phyloP scores from a whole-genome alignment of 92 coral and sea anemone genomes.

The Metridium senile region DNA sequence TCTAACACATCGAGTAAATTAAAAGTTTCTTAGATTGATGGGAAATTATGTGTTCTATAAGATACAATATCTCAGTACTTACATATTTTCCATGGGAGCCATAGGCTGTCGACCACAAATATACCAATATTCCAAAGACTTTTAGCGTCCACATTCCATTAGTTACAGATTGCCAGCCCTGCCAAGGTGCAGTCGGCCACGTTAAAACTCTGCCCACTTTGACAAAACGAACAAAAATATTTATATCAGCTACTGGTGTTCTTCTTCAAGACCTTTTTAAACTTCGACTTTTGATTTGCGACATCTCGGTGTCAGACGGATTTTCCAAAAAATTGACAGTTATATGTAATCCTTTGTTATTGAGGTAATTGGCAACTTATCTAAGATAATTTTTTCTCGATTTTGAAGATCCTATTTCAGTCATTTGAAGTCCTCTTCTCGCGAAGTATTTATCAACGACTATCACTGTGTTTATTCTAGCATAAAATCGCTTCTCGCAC shows the following conservation, averaged over 20 bases:
- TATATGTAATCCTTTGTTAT: background rate
- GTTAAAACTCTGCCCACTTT: background rate
- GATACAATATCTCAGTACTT: background rate
- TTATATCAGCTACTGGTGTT: background rate
- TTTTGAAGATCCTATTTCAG: no score
- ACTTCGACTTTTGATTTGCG: background rate
- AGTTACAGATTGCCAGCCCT: constrained; percentile 15
- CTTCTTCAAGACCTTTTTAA: background rate
- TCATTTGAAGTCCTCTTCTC: background rate
- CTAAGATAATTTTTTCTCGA: constrained; percentile 3
- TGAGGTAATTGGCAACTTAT: background rate
- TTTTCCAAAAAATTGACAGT: background rate
- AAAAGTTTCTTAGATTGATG: background rate
- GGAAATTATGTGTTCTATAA: background rate
- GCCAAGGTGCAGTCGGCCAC: constrained; percentile 16
- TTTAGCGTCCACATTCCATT: constrained; percentile 33
- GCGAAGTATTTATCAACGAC: background rate
- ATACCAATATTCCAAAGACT: constrained; percentile 6
- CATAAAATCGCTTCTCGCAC: constrained; percentile 7
- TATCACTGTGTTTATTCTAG: constrained; percentile 18
- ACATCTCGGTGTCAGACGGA: background rate
- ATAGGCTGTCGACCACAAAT: background rate
- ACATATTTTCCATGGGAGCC: constrained; percentile 10
- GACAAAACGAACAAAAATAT: constrained; percentile 1
- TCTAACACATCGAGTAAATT: no score